Evolutionary conservation across 92 coral and sea anemone species (phyloP), one percentile per base, ranked within the genome.

Genomic region (Phymanthus crucifer): DNA sequence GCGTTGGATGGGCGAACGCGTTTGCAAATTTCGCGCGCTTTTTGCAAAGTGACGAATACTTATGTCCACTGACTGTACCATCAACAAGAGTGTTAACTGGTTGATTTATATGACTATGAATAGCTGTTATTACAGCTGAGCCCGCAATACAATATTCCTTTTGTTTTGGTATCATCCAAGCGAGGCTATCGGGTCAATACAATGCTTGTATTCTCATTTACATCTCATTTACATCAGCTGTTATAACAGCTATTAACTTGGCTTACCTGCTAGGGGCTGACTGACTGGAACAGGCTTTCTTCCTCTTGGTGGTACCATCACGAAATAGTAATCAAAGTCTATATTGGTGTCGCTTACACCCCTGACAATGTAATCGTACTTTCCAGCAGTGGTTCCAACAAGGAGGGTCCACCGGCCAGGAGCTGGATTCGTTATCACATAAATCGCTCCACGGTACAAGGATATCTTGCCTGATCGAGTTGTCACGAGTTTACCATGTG

Each of bases 321-420:
- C 88, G 38, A 89, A 91, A 80, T 84, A 88, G 77, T 85, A 78
- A 57, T 86, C 95, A 48, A 91, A 91, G 76, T 91, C 95, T 21
- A 91, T 73, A 66, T 88, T 91, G 26, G 88, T 82, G 48, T 82
- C 74, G 66, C 95, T 91, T 11, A 81, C 40, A 58, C 88, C 92
- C 48, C 86, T 88, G 45, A 91, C 90, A 52, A 69, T 78, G 83
- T 81, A 86, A 32, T 78, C 74, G 52, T 88, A 88, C 70, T 79
- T 68, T 17, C 95, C 95, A 26, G 86, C 87, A 47, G 90, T 50
- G 0, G 29, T 23, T 21, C 77, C 50, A 35, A 91, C 90, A 2
- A 72, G 38, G 43, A 91, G 78, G 33, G 57, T 86, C 88, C 92
- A 91, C 10, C 32, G 65, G 40, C 95, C 95, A 38, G 87, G 69